phyloP scores from a whole-genome alignment of 2,113 vertebrate species.

The Equus quagga region DNA sequence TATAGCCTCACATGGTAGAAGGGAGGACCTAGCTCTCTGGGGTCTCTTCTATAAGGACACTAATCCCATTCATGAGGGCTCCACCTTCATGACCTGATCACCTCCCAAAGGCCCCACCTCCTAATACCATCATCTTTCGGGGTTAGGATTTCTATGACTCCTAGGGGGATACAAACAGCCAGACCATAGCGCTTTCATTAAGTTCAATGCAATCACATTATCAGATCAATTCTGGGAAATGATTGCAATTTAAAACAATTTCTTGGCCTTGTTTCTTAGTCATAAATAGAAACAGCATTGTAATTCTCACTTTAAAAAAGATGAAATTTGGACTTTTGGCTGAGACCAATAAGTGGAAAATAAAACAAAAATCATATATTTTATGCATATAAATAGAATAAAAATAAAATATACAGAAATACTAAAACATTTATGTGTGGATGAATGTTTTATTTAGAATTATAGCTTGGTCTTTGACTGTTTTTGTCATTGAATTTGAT shows the following conservation, averaged over 20 bases:
- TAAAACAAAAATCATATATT: background rate
- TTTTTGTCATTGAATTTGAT: conserved; percentile 25
- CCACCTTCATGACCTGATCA: background rate
- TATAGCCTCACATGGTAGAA: background rate
- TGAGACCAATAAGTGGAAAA: background rate
- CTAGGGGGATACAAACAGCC: background rate
- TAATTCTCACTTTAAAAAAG: background rate
- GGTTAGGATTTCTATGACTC: background rate
- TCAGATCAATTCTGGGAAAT: background rate
- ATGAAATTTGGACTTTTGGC: background rate
- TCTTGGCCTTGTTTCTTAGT: background rate
- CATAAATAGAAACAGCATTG: background rate
- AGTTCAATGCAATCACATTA: background rate
- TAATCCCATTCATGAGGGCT: background rate
- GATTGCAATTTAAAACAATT: background rate
- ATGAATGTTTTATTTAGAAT: background rate
- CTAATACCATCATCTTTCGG: too few species aligned
- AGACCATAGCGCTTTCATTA: background rate
- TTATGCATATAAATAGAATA: background rate
- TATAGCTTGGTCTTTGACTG: background rate
- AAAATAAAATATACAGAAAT: background rate
- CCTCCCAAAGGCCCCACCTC: too few species aligned
- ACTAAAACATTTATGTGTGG: background rate
- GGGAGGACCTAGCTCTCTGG: background rate
- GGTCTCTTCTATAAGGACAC: background rate